phyloP scores from a whole-genome alignment of 2,113 vertebrate genomes.

The Meriones unguiculatus region DNA sequence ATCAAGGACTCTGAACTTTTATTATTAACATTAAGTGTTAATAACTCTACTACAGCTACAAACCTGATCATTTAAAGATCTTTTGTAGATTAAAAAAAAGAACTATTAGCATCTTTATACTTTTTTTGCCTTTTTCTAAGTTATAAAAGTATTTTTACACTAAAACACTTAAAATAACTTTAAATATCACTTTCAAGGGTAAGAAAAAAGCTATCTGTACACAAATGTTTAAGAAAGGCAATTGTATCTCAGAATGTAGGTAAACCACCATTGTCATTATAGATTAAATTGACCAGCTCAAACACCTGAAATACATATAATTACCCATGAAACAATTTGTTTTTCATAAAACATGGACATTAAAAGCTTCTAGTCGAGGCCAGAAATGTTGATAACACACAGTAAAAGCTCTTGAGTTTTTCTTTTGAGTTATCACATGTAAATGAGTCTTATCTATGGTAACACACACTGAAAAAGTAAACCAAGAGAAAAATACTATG shows the following conservation, averaged over 20 bases:
- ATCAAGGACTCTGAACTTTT: background rate
- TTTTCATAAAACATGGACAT: background rate
- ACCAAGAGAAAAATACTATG: background rate
- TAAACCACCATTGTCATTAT: background rate
- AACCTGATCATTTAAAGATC: background rate
- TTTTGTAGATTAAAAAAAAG: background rate
- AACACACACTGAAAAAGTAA: slow-evolving; percentile 52
- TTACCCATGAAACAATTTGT: background rate
- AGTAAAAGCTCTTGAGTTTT: slow-evolving; percentile 9
- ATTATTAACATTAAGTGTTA: background rate
- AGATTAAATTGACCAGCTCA: slow-evolving; percentile 27
- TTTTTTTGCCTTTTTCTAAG: background rate
- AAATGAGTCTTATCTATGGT: slow-evolving; percentile 35
- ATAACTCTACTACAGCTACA: background rate
- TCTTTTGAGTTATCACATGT: slow-evolving; percentile 39
- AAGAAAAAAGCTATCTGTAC: background rate
- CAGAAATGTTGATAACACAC: slow-evolving; percentile 9
- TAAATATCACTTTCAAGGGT: background rate
- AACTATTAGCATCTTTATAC: background rate
- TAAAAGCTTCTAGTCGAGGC: background rate
- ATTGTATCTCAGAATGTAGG: background rate
- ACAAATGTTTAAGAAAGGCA: background rate
- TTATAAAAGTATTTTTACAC: background rate
- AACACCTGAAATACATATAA: slow-evolving; percentile 16
- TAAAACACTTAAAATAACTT: background rate